These are phyloP conservation scores for Cynopterus sphinx DNA, from an alignment of 2,797 vertebrate species.

Conservation along the genomic window DNA sequence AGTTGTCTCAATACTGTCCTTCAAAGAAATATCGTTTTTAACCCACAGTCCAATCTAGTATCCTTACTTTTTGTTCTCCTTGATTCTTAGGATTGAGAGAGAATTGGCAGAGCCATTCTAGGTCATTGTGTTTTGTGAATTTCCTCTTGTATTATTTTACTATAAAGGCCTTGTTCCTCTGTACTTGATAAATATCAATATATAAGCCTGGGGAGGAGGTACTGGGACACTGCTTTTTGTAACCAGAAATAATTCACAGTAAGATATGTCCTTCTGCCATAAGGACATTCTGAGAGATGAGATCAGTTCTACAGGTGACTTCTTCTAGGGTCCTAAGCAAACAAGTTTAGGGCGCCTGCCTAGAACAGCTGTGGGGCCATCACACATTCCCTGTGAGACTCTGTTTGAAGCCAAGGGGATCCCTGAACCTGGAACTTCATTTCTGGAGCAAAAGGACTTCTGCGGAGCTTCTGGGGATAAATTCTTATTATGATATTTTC, in stretches of 20 bases:
- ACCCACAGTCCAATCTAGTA: neutral
- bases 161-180: neutral
- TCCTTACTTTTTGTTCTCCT: neutral
- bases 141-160: neutral
- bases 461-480: neutral
- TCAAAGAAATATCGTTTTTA: neutral
- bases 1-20: neutral
- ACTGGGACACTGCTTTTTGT: neutral
- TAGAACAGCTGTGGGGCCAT: neutral
- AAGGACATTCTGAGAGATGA: neutral
- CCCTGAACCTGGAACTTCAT: neutral
- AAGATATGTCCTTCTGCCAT: neutral
- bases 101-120: too few relatives aligned
- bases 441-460: neutral
- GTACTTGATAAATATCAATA: neutral
- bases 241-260: neutral
- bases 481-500: conserved; percentile 8
- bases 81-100: neutral
- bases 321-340: neutral
- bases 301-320: neutral
- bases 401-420: neutral
- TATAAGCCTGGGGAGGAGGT: neutral
- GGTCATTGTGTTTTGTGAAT: neutral
- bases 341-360: neutral
- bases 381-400: neutral